These are phyloP conservation scores for Hirundo rustica DNA, from an alignment of 2,797 vertebrate genomes.

Conservation along the genomic window DNA sequence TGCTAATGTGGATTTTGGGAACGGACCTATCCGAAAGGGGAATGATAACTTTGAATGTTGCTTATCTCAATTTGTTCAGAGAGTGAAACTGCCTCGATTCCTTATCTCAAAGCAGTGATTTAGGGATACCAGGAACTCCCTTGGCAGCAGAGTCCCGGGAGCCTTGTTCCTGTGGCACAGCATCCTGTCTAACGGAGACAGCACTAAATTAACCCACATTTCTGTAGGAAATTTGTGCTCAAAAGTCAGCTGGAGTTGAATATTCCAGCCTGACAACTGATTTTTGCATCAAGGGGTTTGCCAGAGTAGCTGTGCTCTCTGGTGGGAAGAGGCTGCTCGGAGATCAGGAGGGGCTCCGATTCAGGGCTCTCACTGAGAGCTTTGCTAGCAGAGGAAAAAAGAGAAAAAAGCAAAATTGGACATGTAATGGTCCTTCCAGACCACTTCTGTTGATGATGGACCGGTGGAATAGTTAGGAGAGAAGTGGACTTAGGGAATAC, in stretches of 20 bases:
- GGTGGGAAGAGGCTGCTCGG: neutral
- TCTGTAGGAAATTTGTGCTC: neutral
- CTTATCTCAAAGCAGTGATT: neutral
- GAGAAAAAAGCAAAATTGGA: neutral
- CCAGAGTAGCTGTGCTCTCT: accelerated
- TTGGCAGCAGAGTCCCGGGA: neutral
- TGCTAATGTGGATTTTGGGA: neutral
- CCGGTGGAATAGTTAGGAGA: neutral
- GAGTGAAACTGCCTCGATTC: neutral
- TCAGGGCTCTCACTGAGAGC: neutral
- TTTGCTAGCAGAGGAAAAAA: neutral
- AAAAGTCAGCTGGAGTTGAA: neutral
- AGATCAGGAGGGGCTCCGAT: neutral
- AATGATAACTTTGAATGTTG: neutral
- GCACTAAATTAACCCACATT: neutral
- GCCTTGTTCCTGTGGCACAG: neutral
- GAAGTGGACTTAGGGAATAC: neutral
- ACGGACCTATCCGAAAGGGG: neutral
- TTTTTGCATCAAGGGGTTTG: neutral
- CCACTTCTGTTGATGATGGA: neutral
- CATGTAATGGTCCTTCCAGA: neutral
- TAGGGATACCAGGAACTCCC: neutral
- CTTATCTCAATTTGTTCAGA: neutral
- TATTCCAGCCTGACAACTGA: neutral
- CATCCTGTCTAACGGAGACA: neutral